Base-by-base conservation (phyloP, 1,140 invertebrate genomes). In the Micrasema longulum region DNA sequence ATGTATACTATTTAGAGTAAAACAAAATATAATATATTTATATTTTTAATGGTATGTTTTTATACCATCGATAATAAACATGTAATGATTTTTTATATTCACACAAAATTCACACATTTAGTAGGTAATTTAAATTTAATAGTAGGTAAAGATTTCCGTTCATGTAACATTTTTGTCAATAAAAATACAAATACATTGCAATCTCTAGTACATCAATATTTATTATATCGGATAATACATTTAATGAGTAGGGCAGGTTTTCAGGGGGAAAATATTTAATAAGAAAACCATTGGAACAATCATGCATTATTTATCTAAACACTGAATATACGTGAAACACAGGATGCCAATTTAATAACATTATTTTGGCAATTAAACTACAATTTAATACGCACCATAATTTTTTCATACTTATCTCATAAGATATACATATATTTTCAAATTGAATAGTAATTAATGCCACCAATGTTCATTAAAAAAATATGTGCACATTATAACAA, bases 11-110 rank as follows among this genome's bases (percentile, higher is more conserved):
- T 43, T 62, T 63, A 50, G 36, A 64, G 74, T 76, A 76, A 73
- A 60, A 64, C 71, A 76, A 76, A 76, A 76, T 76, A 76, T 76
- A 73, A 71, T 76, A 31, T 70, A 67, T 70, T 72, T 48, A 36
- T 35, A 16, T 31, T 66, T 52, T 35, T 6, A 66, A 66, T 66
- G n/a, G n/a, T 31, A 12, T 55, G 14, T 50, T 18, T 2, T 52
- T 35, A 20, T 14, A 38, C 14, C 14, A 60, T 38, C 18, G 53
- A 50, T 50, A 48, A 48, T n/a, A 48, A 48, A 48, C 26, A 45
- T 18, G 26, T 18, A 48, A 22, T 26, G 2, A 48, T 31, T 23
- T 16, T 26, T 43, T 6, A 20, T 14, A 22, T 45, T 6, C 18
- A 63, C 60, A 9, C 2, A 45, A 63, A 45, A 12, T 43, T 16